Conservation (phyloP, 2,797 vertebrate genomes). For the Melanotaenia maccullochi region DNA sequence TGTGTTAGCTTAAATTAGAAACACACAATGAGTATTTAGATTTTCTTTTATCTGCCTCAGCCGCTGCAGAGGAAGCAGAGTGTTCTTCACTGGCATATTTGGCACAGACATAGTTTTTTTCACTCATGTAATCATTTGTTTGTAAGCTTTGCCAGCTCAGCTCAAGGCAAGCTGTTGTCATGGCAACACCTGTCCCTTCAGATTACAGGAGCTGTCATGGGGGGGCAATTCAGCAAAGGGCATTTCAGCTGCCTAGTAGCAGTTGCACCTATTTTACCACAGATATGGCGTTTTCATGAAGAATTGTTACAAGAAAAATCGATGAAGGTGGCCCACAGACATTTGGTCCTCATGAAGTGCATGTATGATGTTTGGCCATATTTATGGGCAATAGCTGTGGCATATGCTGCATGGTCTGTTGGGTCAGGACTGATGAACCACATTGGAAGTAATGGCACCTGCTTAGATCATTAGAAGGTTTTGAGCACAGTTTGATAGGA, state of each 20-base stretch:
- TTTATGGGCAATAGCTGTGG: constrained; percentile 9
- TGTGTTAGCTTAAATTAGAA: not conserved
- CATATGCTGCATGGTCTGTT: constrained; percentile 45
- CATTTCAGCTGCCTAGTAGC: constrained; percentile 51
- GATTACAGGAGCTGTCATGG: constrained; percentile 57
- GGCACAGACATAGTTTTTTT: constrained; percentile 35
- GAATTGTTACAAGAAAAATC: not conserved
- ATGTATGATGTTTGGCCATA: not conserved
- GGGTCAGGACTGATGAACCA: constrained; percentile 46
- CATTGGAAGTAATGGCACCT: constrained; percentile 48
- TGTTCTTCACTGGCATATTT: constrained; percentile 45
- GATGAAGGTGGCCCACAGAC: not conserved
- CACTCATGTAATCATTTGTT: constrained; percentile 68
- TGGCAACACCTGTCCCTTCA: constrained; percentile 71
- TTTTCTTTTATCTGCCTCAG: constrained; percentile 7
- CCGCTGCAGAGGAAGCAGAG: constrained; percentile 29
- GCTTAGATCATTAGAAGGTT: constrained; percentile 26
- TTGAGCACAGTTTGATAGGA: constrained; percentile 15
- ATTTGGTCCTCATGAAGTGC: not conserved
- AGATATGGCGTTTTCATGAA: constrained; percentile 8
- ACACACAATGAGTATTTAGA: not conserved
- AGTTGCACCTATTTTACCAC: constrained; percentile 37
- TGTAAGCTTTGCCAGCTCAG: constrained; percentile 66
- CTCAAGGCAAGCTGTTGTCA: constrained; percentile 71
- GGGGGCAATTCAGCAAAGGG: constrained; percentile 52